A percentile compares a stretch with the other conserved stretches of the same genome.
These are phyloP conservation scores for Eciton burchellii DNA, from an alignment of 1,140 invertebrate species.

Conservation along the genomic window DNA sequence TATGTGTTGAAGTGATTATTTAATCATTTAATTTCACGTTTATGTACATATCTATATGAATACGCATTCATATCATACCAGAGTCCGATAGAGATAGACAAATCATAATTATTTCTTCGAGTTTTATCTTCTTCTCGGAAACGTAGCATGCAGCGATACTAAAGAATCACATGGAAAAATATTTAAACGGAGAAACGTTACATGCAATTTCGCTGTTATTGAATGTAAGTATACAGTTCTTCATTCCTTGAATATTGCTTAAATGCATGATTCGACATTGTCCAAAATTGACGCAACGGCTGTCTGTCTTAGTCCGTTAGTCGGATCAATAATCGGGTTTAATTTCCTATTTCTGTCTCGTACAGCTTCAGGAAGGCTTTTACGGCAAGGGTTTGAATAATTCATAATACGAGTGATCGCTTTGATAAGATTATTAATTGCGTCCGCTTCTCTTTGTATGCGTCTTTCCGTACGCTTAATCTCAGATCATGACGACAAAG, in stretches of 20 bases:
- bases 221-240: no score
- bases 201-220: no score
- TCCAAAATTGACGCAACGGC: no score
- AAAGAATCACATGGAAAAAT: no score
- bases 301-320: no score
- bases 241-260: no score
- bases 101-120: constrained; percentile 39
- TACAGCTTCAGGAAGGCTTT: background rate
- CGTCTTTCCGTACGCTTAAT: constrained; percentile 13
- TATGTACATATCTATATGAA: background rate
- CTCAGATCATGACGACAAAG: background rate
- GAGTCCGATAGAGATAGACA: constrained; percentile 18
- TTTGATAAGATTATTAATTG: constrained; percentile 8
- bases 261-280: no score
- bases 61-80: background rate
- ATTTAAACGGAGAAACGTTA: no score
- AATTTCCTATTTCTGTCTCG: constrained; percentile 16
- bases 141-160: no score
- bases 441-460: background rate
- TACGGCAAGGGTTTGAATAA: constrained; percentile 11
- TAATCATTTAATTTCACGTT: constrained; percentile 48
- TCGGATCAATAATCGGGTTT: constrained; percentile 41
- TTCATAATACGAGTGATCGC: constrained; percentile 2
- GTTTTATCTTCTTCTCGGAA: constrained; percentile 39
- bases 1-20: constrained; percentile 68